Conservation (phyloP, 2,888 invertebrate species). For the Steromphala cineraria region DNA sequence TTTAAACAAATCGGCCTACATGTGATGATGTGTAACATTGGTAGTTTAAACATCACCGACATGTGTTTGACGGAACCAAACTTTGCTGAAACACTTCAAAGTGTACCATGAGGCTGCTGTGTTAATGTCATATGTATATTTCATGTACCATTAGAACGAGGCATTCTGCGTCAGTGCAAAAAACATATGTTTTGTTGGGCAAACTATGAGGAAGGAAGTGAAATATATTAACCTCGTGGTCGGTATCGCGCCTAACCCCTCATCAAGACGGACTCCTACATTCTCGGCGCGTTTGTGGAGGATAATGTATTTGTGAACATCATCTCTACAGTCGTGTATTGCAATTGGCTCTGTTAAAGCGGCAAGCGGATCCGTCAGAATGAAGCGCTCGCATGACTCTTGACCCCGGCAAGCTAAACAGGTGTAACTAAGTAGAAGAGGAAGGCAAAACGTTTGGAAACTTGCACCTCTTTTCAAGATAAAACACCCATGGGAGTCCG, state of each 20-base stretch:
- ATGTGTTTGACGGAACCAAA: neutral
- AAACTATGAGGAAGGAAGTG: constrained; percentile 5
- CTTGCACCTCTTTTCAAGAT: neutral
- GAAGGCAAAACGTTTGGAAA: neutral
- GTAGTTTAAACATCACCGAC: neutral
- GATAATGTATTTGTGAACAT: neutral
- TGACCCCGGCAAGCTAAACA: constrained; percentile 13
- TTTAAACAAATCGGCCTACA: too few species aligned
- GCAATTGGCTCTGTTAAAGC: neutral
- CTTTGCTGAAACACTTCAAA: constrained; percentile 8
- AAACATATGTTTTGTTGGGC: constrained; percentile 25
- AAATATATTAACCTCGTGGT: constrained; percentile 10
- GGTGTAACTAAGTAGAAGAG: neutral
- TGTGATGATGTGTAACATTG: neutral
- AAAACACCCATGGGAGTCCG: neutral
- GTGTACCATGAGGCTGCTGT: neutral
- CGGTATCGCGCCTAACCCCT: neutral
- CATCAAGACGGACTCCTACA: neutral
- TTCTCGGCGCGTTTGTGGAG: neutral
- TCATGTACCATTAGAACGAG: constrained; percentile 20
- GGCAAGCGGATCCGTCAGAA: neutral
- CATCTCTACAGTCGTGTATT: neutral
- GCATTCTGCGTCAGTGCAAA: constrained; percentile 23
- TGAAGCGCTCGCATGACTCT: neutral
- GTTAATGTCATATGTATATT: constrained; percentile 17